Conservation (phyloP, 1,140 invertebrate species). For the Leguminivora glycinivorella region DNA sequence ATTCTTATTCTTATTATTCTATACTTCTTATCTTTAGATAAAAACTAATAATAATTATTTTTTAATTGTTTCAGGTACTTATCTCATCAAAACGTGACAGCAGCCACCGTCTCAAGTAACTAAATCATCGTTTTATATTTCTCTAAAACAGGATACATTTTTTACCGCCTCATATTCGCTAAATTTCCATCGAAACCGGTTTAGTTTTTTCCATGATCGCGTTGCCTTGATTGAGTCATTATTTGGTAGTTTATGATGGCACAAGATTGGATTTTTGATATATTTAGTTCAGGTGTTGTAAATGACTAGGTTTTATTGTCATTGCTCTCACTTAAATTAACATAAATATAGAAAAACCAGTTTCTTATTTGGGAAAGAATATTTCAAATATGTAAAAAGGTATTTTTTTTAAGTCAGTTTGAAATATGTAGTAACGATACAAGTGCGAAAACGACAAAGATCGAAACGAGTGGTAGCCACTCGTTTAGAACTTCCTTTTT, state of each 20-base stretch:
- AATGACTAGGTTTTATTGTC: background rate
- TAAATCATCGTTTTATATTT: slow-evolving; percentile 12
- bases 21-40: too few relatives aligned
- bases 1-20: too few relatives aligned
- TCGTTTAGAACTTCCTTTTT: too few relatives aligned
- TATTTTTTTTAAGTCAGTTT: too few relatives aligned
- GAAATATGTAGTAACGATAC: too few relatives aligned
- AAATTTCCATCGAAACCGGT: slow-evolving; percentile 18
- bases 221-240: slow-evolving; percentile 22
- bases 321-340: background rate
- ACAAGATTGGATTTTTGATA: background rate
- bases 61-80: background rate
- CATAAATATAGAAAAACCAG: background rate
- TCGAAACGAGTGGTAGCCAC: too few relatives aligned
- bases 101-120: background rate
- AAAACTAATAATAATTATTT: background rate
- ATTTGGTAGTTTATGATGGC: slow-evolving; percentile 11
- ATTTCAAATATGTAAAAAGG: too few relatives aligned
- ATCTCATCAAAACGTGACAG: background rate
- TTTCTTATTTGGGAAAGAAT: too few relatives aligned
- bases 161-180: slow-evolving; percentile 1
- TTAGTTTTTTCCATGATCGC: background rate
- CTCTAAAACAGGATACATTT: slow-evolving; percentile 18
- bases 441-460: too few relatives aligned
- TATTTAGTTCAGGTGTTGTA: background rate